Evolutionary conservation across 2,797 vertebrate genomes (phyloP).

Genomic region (Bucorvus abyssinicus): DNA sequence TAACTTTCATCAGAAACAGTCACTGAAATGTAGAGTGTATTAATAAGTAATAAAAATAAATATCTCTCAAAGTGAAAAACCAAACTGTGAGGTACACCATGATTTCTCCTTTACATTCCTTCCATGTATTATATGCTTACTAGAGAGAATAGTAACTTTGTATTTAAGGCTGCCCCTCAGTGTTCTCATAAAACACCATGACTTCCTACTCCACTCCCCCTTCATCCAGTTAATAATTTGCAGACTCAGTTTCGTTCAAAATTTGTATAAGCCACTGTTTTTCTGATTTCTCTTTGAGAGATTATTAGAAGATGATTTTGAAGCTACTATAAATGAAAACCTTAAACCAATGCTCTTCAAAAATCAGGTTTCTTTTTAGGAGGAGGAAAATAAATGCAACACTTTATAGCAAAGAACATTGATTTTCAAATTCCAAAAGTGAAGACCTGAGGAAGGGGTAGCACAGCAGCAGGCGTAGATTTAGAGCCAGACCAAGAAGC

Average conservation of each 20-base stretch:
- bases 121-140: neutral
- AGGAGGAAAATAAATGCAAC: fast-evolving
- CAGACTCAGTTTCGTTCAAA: neutral
- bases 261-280: neutral
- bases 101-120: neutral
- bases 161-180: neutral
- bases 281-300: neutral
- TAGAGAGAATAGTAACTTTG: neutral
- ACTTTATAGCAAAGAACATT: neutral
- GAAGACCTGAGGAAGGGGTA: too few relatives aligned
- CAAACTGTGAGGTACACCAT: neutral
- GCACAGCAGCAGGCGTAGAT: too few relatives aligned
- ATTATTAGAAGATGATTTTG: neutral
- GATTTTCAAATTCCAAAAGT: neutral
- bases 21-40: neutral
- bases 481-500: too few relatives aligned
- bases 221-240: neutral
- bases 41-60: neutral
- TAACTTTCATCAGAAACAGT: neutral
- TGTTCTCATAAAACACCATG: neutral
- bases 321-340: neutral
- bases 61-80: neutral
- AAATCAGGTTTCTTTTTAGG: neutral
- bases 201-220: neutral
- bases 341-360: neutral